Percentiles rank a stretch among this genome's conserved stretches.
phyloP scores from a whole-genome alignment of 2,113 vertebrate species.

The Microcebus jonahi region DNA sequence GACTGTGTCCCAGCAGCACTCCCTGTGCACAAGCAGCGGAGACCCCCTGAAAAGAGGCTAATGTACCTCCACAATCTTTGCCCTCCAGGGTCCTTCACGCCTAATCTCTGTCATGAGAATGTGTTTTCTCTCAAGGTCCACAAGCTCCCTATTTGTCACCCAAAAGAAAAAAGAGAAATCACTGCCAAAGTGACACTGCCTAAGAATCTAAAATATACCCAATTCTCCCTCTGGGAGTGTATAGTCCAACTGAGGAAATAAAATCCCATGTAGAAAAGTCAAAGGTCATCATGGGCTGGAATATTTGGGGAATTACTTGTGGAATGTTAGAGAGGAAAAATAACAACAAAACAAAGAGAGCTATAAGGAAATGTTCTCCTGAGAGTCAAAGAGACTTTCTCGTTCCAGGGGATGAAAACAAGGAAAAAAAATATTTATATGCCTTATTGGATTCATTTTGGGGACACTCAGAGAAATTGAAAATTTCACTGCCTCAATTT shows the following conservation, averaged over 20 bases:
- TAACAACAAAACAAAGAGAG: neutral
- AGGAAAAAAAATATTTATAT: neutral
- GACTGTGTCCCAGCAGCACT: neutral
- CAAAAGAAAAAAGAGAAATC: neutral
- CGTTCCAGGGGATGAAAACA: neutral
- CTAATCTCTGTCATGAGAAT: neutral
- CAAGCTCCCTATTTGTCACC: neutral
- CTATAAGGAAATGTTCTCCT: neutral
- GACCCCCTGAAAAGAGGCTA: neutral
- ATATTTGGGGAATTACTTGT: neutral
- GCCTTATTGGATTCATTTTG: neutral
- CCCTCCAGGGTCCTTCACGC: neutral
- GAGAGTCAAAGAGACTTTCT: neutral
- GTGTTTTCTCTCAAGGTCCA: neutral
- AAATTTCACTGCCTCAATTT: neutral
- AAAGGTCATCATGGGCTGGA: neutral
- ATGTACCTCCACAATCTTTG: neutral
- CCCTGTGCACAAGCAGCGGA: neutral
- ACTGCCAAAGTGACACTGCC: neutral
- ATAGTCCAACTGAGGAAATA: neutral
- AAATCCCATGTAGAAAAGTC: neutral
- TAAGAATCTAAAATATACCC: neutral
- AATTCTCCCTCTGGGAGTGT: neutral
- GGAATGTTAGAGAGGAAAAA: neutral
- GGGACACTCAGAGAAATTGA: neutral